Conservation (phyloP, 2,113 vertebrate genomes). For the Ascaphus truei region DNA sequence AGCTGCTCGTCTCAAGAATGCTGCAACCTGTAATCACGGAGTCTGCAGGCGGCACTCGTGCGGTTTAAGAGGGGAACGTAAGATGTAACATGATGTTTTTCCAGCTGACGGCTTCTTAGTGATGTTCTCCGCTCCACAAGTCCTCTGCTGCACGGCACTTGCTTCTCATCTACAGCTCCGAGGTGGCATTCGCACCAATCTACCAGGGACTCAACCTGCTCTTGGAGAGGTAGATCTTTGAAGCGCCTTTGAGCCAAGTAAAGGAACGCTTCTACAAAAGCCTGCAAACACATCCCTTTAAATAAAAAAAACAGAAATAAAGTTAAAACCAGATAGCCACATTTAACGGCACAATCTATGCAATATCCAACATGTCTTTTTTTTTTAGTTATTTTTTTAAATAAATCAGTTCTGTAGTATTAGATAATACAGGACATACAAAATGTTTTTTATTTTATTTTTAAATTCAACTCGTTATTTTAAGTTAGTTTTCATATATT, state of each 20-base stretch:
- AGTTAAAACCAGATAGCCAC: too few relatives aligned
- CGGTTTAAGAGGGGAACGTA: slow-evolving; percentile 22
- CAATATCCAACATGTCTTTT: too few relatives aligned
- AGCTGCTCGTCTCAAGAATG: slow-evolving; percentile 31
- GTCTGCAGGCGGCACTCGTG: slow-evolving; percentile 9
- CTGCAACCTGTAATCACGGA: slow-evolving; percentile 42
- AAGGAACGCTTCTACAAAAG: slow-evolving; percentile 88
- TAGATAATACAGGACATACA: too few relatives aligned
- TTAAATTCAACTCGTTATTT: too few relatives aligned
- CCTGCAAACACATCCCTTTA: slow-evolving; percentile 90
- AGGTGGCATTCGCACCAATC: slow-evolving; percentile 80
- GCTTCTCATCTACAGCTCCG: slow-evolving; percentile 63
- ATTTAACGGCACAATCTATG: rapidly evolving
- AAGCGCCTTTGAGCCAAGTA: slow-evolving; percentile 81
- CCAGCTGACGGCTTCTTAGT: not conserved
- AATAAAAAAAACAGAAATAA: not conserved
- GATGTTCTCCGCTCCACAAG: not conserved
- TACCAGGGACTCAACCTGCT: slow-evolving; percentile 73
- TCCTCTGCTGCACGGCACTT: slow-evolving; percentile 58
- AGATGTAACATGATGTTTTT: slow-evolving; percentile 9
- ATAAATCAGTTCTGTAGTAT: too few relatives aligned
- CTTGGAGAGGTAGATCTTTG: slow-evolving; percentile 65
- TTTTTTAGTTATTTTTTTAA: too few relatives aligned
- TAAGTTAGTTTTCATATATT: too few relatives aligned
- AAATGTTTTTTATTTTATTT: too few relatives aligned